phyloP scores from a whole-genome alignment of 2,113 vertebrate genomes.

The Pseudonaja textilis region DNA sequence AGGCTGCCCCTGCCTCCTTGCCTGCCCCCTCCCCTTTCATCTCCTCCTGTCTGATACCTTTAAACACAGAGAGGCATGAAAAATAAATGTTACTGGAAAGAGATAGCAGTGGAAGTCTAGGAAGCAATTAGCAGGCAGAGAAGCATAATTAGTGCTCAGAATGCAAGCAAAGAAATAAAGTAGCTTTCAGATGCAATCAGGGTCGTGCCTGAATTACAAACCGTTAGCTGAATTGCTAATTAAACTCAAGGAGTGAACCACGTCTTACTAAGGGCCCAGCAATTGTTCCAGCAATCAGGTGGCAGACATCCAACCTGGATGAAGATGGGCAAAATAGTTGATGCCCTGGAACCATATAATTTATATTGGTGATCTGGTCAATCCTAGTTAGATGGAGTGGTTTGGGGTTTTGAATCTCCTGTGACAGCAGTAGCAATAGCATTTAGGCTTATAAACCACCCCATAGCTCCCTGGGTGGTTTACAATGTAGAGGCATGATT shows the following conservation, averaged over 20 bases:
- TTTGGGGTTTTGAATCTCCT: background rate
- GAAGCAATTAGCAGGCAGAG: conserved; percentile 68
- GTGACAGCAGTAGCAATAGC: background rate
- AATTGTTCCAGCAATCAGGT: background rate
- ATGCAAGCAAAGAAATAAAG: conserved; percentile 61
- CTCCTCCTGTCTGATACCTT: conserved; percentile 21
- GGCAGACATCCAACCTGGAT: background rate
- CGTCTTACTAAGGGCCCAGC: conserved; percentile 32
- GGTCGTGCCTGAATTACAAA: conserved; percentile 65
- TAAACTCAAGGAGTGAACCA: conserved; percentile 53
- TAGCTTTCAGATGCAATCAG: conserved; percentile 60
- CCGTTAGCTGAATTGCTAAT: conserved; percentile 57
- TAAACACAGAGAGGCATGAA: conserved; percentile 57
- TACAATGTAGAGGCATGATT: background rate
- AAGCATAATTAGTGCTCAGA: conserved; percentile 68
- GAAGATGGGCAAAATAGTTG: background rate
- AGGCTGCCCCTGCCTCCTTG: background rate
- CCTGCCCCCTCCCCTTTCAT: too few relatives aligned
- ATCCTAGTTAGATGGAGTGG: background rate
- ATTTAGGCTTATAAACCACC: background rate
- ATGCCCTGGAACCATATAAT: too few relatives aligned
- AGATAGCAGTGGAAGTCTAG: conserved; percentile 57
- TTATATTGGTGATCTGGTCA: background rate
- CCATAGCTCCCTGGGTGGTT: background rate
- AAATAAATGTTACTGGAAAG: conserved; percentile 57